Evolutionary conservation across 2,113 vertebrate genomes (phyloP), one percentile per base, ranked within the genome.

Genomic region (Lampris incognitus): DNA sequence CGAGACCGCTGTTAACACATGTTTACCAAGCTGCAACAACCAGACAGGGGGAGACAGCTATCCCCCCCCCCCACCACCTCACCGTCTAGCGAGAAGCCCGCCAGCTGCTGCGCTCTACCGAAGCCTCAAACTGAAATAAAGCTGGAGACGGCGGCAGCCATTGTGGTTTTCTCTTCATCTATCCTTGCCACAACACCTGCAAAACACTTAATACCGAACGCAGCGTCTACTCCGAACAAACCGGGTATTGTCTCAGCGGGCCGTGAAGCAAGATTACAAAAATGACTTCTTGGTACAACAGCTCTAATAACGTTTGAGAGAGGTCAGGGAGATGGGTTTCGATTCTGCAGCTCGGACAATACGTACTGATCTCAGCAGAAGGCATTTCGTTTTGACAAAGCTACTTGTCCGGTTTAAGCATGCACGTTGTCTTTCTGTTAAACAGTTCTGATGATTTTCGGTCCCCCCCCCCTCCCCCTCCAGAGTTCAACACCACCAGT

Each of bases 401-500:
- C n/a, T 79, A 48, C 58, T 55, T 36, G 6, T 9, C 58, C 54
- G n/a, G n/a, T 77, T 3, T 61, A 24, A 72, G 10, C 41, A 51
- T 46, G 57, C 48, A 49, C 62, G 55, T 9, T 51, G 50, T 51
- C 52, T n/a, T 11, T n/a, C 11, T 55, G n/a, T 55, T 4, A n/a
- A n/a, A 54, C 9, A 13, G 40, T 58, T 2, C 56, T 38, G 56
- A 38, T 3, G 56, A 13, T 42, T 49, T 54, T 67, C 41, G 75
- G 40, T 75, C 50, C 85, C 46, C n/a, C n/a, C n/a, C n/a, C n/a
- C n/a, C n/a, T n/a, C 65, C 77, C 56, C 36, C 64, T 11, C 11
- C 82, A 95, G 95, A 86, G 74, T 92, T 94, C 87, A 94, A 92
- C 48, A n/a, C 92, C 65, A 92, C 74, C 50, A 95, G 93, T 84